Evolutionary conservation across 2,797 vertebrate species (phyloP), one percentile per base, ranked within the genome.

Genomic region (Lagocephalus sceleratus): DNA sequence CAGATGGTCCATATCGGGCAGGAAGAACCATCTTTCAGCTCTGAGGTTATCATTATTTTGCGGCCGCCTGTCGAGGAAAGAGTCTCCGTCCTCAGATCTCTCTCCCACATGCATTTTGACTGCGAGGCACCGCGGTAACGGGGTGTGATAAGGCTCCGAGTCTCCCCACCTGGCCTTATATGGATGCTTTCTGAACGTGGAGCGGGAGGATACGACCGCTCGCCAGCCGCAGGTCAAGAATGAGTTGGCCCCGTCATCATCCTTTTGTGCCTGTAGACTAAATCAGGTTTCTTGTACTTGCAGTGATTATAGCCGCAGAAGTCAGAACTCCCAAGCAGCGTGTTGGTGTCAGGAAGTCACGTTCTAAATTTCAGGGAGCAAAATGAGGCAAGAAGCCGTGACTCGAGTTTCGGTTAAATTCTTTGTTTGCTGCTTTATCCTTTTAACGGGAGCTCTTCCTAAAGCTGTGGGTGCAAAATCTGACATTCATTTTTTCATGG

Each of bases 1-100:
- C 77, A 87, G 82, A 73, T 68, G 73, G 68, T 77, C 60, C 65
- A 43, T 46, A 67, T 76, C 60, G 53, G 68, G 76, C 39, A 45
- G 66, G 59, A 53, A 52, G 72, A 64, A 66, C 54, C 25, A 51
- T 72, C 70, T 63, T 43, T 80, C 60, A 49, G 56, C 70, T 60
- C 73, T 68, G 63, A 71, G 68, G 77, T 83, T 84, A 75, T 89
- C 84, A 78, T 91, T 82, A 83, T 71, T 67, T 68, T 85, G 78
- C 57, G 82, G 81, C 72, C 54, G 63, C 55, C 55, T 73, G 75
- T 77, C 73, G 71, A 66, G 43, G 66, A 68, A 19, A 69, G 68
- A 68, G 61, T 58, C 60, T 77, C 69, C 15, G 45, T 47, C 56
- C 55, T 84, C 72, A 68, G 77, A 84, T 81, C 77, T 53, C 22